Percentiles rank a stretch among this genome's conserved stretches.
phyloP scores from a whole-genome alignment of 2,888 invertebrate species.

The Pseudococcus longispinus region DNA sequence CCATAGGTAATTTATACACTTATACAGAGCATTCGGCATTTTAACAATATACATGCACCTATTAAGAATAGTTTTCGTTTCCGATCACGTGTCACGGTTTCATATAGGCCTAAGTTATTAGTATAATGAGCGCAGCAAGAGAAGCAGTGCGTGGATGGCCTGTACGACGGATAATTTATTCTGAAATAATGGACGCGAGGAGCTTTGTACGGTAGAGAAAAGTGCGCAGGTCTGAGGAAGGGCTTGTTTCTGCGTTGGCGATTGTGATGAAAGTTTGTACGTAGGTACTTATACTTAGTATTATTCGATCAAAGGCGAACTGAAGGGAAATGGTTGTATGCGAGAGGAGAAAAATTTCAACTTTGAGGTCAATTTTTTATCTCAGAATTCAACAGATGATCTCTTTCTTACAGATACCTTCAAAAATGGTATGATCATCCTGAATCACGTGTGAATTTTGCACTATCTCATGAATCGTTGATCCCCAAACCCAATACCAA shows the following conservation, averaged over 20 bases:
- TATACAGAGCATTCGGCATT: neutral
- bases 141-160: slow-evolving; percentile 6
- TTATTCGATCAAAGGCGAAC: too few relatives aligned
- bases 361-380: too few relatives aligned
- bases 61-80: slow-evolving; percentile 16
- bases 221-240: neutral
- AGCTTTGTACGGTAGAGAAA: neutral
- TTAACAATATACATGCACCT: neutral
- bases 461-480: too few relatives aligned
- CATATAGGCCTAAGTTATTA: slow-evolving; percentile 1
- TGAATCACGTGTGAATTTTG: too few relatives aligned
- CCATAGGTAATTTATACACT: neutral
- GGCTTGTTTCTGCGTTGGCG: neutral
- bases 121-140: neutral
- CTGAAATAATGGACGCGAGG: neutral
- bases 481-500: too few relatives aligned
- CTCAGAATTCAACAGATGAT: too few relatives aligned
- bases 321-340: too few relatives aligned
- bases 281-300: too few relatives aligned
- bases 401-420: too few relatives aligned
- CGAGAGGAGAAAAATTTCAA: too few relatives aligned
- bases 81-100: slow-evolving; percentile 11
- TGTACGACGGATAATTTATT: neutral
- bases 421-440: too few relatives aligned
- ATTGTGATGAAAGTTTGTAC: neutral